These are phyloP conservation scores for Sardinella longiceps DNA, from an alignment of 2,797 vertebrate genomes.

Conservation along the genomic window DNA sequence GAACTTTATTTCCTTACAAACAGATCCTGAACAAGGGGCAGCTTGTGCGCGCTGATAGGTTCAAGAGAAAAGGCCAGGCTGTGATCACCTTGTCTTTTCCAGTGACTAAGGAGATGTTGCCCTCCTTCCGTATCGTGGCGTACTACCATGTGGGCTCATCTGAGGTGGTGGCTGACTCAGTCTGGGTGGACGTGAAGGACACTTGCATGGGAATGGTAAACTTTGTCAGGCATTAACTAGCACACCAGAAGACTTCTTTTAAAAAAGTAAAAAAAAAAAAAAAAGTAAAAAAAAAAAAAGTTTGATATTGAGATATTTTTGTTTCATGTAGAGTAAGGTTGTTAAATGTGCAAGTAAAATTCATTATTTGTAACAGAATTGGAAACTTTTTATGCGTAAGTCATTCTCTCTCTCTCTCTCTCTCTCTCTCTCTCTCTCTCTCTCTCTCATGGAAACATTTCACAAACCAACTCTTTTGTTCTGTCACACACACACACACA, in stretches of 20 bases:
- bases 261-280: no score
- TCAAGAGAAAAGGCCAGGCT: conserved; percentile 58
- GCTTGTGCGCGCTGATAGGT: conserved; percentile 58
- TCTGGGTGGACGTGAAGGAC: conserved; percentile 82
- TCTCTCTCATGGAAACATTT: no score
- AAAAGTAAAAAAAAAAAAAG: no score
- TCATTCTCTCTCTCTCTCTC: neutral
- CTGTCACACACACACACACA: no score
- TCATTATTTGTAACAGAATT: no score
- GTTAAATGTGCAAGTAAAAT: no score
- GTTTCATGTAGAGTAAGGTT: neutral
- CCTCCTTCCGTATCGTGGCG: conserved; percentile 80
- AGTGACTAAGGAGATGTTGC: conserved; percentile 68
- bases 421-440: neutral
- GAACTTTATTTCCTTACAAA: neutral
- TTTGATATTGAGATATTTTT: neutral
- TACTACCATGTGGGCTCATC: conserved; percentile 65
- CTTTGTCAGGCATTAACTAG: neutral
- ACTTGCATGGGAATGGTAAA: conserved; percentile 78
- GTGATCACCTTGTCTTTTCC: conserved; percentile 65
- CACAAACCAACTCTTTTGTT: no score
- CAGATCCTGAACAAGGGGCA: conserved; percentile 78
- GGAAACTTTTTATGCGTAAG: no score
- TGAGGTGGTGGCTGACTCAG: conserved; percentile 77
- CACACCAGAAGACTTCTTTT: neutral